phyloP scores from a whole-genome alignment of 1,140 invertebrate genomes.

The Holotrichia oblita region DNA sequence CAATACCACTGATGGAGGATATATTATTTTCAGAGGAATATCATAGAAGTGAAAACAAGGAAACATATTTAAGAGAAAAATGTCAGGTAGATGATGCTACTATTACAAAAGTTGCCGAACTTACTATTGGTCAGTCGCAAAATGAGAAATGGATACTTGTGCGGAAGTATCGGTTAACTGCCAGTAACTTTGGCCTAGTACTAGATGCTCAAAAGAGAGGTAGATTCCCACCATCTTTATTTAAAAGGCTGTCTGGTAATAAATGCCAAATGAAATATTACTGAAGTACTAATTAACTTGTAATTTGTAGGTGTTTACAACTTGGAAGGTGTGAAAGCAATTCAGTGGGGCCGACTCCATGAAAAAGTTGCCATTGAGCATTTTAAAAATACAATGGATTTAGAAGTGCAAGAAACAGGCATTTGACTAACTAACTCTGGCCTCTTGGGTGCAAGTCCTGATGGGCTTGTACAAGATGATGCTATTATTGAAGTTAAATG shows the following conservation, averaged over 20 bases:
- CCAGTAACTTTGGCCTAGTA: constrained; percentile 44
- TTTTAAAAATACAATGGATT: not conserved
- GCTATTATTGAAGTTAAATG: constrained; percentile 40
- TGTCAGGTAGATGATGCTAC: not conserved
- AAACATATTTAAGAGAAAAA: not conserved
- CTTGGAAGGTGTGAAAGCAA: constrained; percentile 38
- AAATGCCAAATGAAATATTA: too few relatives aligned
- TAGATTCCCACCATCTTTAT: constrained; percentile 41
- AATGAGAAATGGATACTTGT: constrained; percentile 45
- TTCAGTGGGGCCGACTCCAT: constrained; percentile 36
- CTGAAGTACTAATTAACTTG: too few relatives aligned
- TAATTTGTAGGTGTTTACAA: constrained; percentile 29
- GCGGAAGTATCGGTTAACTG: constrained; percentile 43
- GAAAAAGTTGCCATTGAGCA: constrained; percentile 15
- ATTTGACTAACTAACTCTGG: constrained; percentile 34
- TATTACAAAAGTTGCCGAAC: constrained; percentile 16
- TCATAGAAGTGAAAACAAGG: not conserved
- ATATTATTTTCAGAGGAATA: not conserved
- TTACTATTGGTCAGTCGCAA: constrained; percentile 41
- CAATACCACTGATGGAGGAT: not conserved
- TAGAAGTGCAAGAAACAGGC: constrained; percentile 23
- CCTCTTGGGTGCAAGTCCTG: constrained; percentile 25
- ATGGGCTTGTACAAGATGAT: constrained; percentile 18
- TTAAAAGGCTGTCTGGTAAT: constrained; percentile 19
- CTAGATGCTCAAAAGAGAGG: constrained; percentile 42